Base-by-base conservation (phyloP, 2,888 invertebrate genomes). In the Melieria picta region DNA sequence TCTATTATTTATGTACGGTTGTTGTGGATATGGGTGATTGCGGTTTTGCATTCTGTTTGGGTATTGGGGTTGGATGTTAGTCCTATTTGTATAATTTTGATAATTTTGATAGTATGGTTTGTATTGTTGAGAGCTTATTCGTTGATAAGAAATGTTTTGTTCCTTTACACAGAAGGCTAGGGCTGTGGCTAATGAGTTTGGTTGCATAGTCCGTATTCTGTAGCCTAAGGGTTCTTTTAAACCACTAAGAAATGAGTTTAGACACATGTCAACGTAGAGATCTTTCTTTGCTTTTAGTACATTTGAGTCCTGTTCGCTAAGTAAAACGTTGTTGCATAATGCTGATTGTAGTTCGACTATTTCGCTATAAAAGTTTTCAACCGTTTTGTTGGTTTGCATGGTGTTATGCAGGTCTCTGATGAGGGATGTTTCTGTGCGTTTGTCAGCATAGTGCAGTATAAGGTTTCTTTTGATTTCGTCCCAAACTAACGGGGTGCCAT, bases 261-360 rank as follows among this genome's bases (percentile, higher is more conserved):
- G 5, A 11, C 45, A 61, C 43, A 43, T 46, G 7, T 61, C 61
- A 5, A 3, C 61, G 43, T 61, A 61, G 7, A 61, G 11, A 9
- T 5, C 46, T 4, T 5, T 60, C 11, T 60, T 60, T 5, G 46
- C 60, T 5, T 43, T 60, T 43, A 61, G 1, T 6, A 61, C 61
- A n/a, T 61, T 61, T 43, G 10, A 13, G 43, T 61, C 61, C 45
- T 61, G 45, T 43, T 61, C 61, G 4, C 43, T 30, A 5, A 61
- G n/a, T 46, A 61, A n/a, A 45, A 61, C n/a, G 43, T 61, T 61
- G 3, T 61, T 61, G 45, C 61, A 61, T 5, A 61, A 45, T 5
- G 61, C 45, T 11, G 61, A 61, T 61, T 61, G 61, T 7, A 61
- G 45, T n/a, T 61, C 61, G 6, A 61, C 61, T 7, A 55, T 55